Conservation (phyloP, 2,888 invertebrate species). For the Stenchaetothrips biformis region DNA sequence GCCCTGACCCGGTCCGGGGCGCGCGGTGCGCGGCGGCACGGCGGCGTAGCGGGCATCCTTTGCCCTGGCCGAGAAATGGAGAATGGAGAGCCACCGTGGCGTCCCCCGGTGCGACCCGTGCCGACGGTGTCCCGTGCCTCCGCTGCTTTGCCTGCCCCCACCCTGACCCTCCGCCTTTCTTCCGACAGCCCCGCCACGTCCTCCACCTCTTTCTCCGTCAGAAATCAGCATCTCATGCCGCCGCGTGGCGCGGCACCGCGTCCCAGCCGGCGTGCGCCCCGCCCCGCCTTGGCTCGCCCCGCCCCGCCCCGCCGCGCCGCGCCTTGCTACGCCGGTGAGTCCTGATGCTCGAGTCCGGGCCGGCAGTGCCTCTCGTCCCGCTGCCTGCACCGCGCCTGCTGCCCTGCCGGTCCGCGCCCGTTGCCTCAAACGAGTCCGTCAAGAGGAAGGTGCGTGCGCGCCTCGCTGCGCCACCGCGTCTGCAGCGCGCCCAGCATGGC, state of each 20-base stretch:
- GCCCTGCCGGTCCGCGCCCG: background rate
- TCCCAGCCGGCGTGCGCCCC: too few species aligned
- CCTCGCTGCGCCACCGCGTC: too few species aligned
- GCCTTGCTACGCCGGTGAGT: background rate
- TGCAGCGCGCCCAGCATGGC: background rate
- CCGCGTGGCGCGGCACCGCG: background rate
- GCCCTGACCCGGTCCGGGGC: background rate
- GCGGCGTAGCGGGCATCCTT: background rate
- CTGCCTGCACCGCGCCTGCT: background rate
- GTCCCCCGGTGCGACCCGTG: background rate
- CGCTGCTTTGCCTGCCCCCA: background rate
- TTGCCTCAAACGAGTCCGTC: background rate
- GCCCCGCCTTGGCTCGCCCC: too few species aligned
- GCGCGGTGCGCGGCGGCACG: background rate
- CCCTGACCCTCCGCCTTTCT: background rate
- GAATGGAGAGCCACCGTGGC: background rate
- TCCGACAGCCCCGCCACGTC: background rate
- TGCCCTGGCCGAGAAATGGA: constrained; percentile 7
- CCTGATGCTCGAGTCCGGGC: background rate
- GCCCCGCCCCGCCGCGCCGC: background rate
- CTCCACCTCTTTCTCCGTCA: background rate
- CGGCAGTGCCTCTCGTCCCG: background rate
- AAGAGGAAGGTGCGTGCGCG: background rate
- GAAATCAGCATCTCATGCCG: constrained; percentile 4
- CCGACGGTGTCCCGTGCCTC: background rate